Percentiles rank a stretch among this genome's conserved stretches.
phyloP scores from a whole-genome alignment of 2,113 vertebrate genomes.

The Opisthocomus hoazin region DNA sequence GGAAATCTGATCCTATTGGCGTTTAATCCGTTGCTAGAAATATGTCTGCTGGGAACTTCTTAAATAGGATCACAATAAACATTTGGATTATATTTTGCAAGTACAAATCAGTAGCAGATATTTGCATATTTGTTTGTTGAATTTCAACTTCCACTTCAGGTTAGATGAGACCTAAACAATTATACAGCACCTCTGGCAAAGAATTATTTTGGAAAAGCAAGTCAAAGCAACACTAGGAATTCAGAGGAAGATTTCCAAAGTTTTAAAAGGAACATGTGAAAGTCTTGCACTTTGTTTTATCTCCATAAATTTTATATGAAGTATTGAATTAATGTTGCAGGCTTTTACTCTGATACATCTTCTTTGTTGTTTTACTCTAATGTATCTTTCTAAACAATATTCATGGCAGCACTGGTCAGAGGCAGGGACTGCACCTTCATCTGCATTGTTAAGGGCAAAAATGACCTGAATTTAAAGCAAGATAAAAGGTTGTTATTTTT shows the following conservation, averaged over 20 bases:
- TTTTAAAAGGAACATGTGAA: not conserved
- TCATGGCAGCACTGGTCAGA: not conserved
- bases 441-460: not conserved
- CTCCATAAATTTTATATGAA: not conserved
- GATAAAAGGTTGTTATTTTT: not conserved
- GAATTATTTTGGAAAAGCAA: not conserved
- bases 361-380: not conserved
- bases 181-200: constrained; percentile 3
- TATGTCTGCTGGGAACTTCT: not conserved
- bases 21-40: not conserved
- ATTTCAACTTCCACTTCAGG: constrained; percentile 7
- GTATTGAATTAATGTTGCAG: not conserved
- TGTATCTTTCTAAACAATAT: not conserved
- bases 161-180: constrained; percentile 4
- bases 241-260: not conserved
- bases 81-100: constrained; percentile 20
- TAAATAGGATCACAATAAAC: not conserved
- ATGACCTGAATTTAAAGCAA: not conserved
- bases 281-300: not conserved
- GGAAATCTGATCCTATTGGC: not conserved
- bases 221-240: not conserved
- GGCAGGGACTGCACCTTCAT: not conserved
- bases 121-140: constrained; percentile 19
- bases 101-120: not conserved
- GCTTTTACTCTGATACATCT: not conserved